Base-by-base conservation (phyloP, 2,888 invertebrate genomes). In the Heliconius aoede region DNA sequence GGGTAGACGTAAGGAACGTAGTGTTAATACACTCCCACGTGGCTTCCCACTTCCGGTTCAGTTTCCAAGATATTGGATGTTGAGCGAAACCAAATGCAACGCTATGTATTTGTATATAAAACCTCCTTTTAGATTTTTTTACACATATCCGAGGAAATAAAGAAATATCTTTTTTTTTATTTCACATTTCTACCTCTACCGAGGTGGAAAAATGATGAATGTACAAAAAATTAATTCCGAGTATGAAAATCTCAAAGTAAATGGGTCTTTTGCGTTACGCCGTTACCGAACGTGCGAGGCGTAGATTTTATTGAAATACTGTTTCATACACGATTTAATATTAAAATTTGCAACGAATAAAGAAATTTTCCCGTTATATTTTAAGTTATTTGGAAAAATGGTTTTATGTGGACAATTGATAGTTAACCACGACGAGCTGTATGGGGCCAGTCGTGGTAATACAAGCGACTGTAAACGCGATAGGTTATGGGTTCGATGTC, bases 301-400 rank as follows among this genome's bases (percentile, higher is more conserved):
- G 71, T 55, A 71, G n/a, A 46, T 60, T 71, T 71, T 36, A 71
- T 71, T 55, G 58, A 60, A 71, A 71, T 71, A 30, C 36, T 71
- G 55, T 71, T 71, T 58, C 71, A 71, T 71, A 71, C 55, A 72
- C 58, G 51, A 76, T 65, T 65, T 74, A 18, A n/a, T 73, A 65
- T 64, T 65, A 24, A 73, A 65, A 65, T 73, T 36, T 55, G 32
- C 11, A 60, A 60, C 60, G 18, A 74, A 60, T 26, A 24, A 28
- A 60, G n/a, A n/a, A 67, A 51, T 51, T 71, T 71, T 71, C 58
- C 71, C 32, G 51, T 69, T 15, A 60, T 9, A 60, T 71, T 60
- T 32, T 32, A 32, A 32, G 18, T 71, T 60, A 24, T n/a, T 71
- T 32, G 69, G 32, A 15, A 40, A 71, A 55, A 36, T 24, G 32